Base-by-base conservation (phyloP, 2,888 invertebrate genomes). In the Pemphredon lugubris region DNA sequence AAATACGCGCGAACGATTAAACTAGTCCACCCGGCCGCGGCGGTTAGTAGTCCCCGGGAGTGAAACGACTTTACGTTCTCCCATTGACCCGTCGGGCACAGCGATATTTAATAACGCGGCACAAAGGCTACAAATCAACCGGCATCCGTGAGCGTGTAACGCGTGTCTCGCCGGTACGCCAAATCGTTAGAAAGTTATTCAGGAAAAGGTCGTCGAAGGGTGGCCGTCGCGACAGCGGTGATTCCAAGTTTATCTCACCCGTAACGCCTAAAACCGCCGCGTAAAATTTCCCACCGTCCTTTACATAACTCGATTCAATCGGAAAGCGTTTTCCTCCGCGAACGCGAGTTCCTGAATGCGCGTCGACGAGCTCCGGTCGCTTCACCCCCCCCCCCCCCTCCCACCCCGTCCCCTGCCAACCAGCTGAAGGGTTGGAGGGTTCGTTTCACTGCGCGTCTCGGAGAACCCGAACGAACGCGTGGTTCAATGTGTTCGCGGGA, bases 231-330 rank as follows among this genome's bases (percentile, higher is more conserved):
- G n/a, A n/a, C n/a, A n/a, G 39, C 32, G 23, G 47, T 47, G 75
- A 73, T 70, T 72, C 67, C 26, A 59, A 48, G 54, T 73, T 73
- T 73, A 69, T 75, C 67, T 55, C 48, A 7, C 45, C 73, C 61
- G 58, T 63, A 60, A 73, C 45, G 77, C 61, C 61, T 63, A 60
- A 73, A 73, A 61, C 73, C 76, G 50, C 20, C 59, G 58, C 60
- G 74, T 69, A 79, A 82, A 82, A 79, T 79, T n/a, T 75, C 75
- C 51, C 73, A 51, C 50, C 73, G 66, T 77, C 76, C 74, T 83
- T 83, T 83, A 77, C 83, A 80, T 83, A 86, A 86, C 75, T 77
- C 72, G 68, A 85, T 84, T 84, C 81, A 79, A 83, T 82, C 77
- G 82, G 67, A 80, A 79, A 81, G 64, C 78, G 76, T 77, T 82